Percentiles rank a stretch among this genome's conserved stretches.
Conservation (phyloP, 2,113 vertebrate species). For the Verasper variegatus region DNA sequence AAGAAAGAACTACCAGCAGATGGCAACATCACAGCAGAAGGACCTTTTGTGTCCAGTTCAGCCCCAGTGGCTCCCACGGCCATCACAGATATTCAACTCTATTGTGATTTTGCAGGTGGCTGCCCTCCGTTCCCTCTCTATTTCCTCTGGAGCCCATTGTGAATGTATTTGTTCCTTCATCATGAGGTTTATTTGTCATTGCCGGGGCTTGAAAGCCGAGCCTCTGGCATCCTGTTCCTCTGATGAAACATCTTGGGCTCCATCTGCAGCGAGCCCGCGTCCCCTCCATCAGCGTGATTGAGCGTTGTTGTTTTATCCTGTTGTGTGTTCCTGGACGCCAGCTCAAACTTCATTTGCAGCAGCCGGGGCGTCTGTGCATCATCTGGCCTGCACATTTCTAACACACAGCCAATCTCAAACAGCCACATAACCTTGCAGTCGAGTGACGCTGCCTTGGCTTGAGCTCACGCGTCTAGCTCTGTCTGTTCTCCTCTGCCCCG, state of each 20-base stretch:
- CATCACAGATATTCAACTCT: constrained; percentile 25
- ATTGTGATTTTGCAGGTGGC: constrained; percentile 72
- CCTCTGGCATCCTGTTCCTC: constrained; percentile 64
- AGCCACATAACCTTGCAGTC: constrained; percentile 24
- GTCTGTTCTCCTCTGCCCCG: constrained; percentile 43
- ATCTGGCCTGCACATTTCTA: constrained; percentile 78
- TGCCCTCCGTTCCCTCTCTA: constrained; percentile 39
- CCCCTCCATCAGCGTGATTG: constrained; percentile 63
- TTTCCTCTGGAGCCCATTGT: constrained; percentile 48
- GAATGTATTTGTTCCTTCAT: constrained; percentile 59
- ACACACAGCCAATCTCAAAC: constrained; percentile 37
- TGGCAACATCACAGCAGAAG: constrained; percentile 73
- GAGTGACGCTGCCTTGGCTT: too few species aligned
- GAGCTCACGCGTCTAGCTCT: too few species aligned
- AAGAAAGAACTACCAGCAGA: constrained; percentile 71
- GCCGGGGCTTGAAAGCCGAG: constrained; percentile 57
- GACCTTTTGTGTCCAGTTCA: constrained; percentile 45
- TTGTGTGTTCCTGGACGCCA: constrained; percentile 68
- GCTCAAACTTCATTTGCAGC: constrained; percentile 54
- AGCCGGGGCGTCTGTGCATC: constrained; percentile 51
- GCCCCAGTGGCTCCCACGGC: constrained; percentile 33
- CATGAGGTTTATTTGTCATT: constrained; percentile 66
- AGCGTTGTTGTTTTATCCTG: constrained; percentile 68
- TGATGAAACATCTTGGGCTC: constrained; percentile 65
- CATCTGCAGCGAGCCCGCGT: constrained; percentile 39